Base-by-base conservation (phyloP, 2,113 vertebrate genomes). In the Stigmatopora nigra region DNA sequence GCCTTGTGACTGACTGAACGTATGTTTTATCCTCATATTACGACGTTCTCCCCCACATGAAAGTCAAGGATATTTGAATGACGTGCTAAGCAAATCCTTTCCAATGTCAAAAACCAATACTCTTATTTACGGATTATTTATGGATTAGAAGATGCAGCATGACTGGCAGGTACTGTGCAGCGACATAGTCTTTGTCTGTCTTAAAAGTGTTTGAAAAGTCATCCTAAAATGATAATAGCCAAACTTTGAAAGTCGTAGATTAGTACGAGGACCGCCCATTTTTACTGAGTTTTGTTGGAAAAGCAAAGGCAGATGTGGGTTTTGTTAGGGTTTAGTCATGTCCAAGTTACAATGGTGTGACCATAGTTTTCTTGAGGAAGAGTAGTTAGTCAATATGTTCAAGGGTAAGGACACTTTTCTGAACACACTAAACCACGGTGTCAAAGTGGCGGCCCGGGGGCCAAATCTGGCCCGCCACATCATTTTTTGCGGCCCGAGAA, bases 131-230 rank as follows among this genome's bases (percentile, higher is more conserved):
- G 53, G 53, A 56, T 56, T 56, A 56, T 7, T 56, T 22, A 31
- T 22, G 53, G 53, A 31, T 56, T 56, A 56, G 25, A 56, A 56
- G 13, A 56, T 16, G 53, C 53, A 22, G 20, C 3, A 11, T 22
- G 51, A 25, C 51, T 14, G 51, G 20, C 51, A 22, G 51, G 51
- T 53, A 53, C 51, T 12, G 51, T 20, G n/a, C 3, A 20, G 51
- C 8, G 9, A 9, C 19, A n/a, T n/a, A 6, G 14, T 1, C 15
- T 5, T 14, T 31, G 25, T 0, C 11, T 1, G 4, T 0, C 1
- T 3, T 15, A 7, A 16, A 56, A 56, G 22, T 1, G 1, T 0
- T 2, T 1, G 7, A 7, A 16, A 56, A 56, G 22, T 25, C 12
- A 16, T 12, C 5, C 9, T 2, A 15, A 56, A 56, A 25, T 41